Percentiles rank a stretch among this genome's conserved stretches.
These are phyloP conservation scores for Porites divaricata DNA, from an alignment of 92 coral and sea anemone species.

Conservation along the genomic window DNA sequence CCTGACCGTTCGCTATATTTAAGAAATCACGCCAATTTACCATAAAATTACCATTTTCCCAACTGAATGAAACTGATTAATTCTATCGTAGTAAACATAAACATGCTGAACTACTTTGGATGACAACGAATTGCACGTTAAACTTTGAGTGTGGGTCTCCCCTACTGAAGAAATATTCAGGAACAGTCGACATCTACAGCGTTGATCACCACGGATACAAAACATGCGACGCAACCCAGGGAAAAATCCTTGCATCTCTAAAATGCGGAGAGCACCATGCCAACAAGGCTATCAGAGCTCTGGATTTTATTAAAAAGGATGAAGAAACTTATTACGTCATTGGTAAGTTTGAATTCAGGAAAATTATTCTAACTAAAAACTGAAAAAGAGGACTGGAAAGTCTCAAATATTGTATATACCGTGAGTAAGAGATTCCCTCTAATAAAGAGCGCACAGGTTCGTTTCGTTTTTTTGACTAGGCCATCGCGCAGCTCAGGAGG, in stretches of 20 bases:
- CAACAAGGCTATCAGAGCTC: background rate
- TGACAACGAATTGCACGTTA: background rate
- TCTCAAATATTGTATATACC: too few species aligned
- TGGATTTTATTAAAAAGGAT: background rate
- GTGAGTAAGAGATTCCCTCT: too few species aligned
- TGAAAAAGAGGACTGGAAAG: too few species aligned
- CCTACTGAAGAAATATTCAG: background rate
- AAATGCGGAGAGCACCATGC: background rate
- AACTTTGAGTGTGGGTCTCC: background rate
- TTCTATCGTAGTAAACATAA: background rate
- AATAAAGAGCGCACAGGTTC: too few species aligned
- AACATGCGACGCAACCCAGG: background rate
- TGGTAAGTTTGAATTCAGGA: slow-evolving; percentile 7
- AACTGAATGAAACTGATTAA: background rate
- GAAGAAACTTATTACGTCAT: slow-evolving; percentile 6
- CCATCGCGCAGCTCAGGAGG: too few species aligned
- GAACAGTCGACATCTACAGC: slow-evolving; percentile 5
- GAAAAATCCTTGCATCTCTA: background rate
- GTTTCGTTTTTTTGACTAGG: too few species aligned
- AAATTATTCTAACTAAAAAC: too few species aligned
- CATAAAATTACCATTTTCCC: background rate
- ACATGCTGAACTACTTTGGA: background rate
- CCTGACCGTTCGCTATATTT: too few species aligned
- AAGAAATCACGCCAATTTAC: background rate
- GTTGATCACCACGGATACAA: background rate